Evolutionary conservation across 2,888 invertebrate species (phyloP), one percentile per base, ranked within the genome.

Genomic region (Lithophane socia): DNA sequence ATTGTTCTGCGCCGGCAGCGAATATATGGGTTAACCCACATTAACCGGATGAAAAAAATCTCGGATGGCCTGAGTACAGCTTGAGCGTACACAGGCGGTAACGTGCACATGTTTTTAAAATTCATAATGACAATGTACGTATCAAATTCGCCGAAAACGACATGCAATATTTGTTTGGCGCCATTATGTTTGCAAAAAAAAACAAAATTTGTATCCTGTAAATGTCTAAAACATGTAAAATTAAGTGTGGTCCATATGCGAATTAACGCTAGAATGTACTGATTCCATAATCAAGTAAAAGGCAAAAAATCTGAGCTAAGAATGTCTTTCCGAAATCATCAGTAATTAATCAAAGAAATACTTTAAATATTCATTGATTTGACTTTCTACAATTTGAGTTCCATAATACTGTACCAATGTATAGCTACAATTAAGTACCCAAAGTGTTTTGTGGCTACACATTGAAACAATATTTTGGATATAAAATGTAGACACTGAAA

Each of bases 271-370:
- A 44, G 12, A 42, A 44, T 24, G 3, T 52, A 65, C 12, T 47
- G 29, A 54, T 65, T 58, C 18, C 52, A 58, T 24, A 73, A 63
- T 49, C 16, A 61, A 74, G 10, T 80, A 24, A 61, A 79, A 66
- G 21, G 37, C 67, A 47, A 64, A 37, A 58, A 58, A 58, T 54
- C 24, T 16, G 52, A 47, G 18, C 74, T 54, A 73, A 80, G 37
- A 61, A 65, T 47, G 1, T 73, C 12, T 70, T n/a, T 24, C 9
- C 21, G 80, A 81, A 75, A 84, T 73, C 84, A 84, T 77, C 75
- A 84, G 67, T 73, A 70, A 65, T 37, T 1, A 37, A 5, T 12
- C 8, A 49, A 52, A 21, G 9, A 37, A 61, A 47, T 9, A 16
- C 2, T 13, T 42, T 9, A 61, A 44, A 24, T 60, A 29, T 60